Evolutionary conservation across 2,888 invertebrate genomes (phyloP).

Genomic region (Zaprionus obscuricornis): DNA sequence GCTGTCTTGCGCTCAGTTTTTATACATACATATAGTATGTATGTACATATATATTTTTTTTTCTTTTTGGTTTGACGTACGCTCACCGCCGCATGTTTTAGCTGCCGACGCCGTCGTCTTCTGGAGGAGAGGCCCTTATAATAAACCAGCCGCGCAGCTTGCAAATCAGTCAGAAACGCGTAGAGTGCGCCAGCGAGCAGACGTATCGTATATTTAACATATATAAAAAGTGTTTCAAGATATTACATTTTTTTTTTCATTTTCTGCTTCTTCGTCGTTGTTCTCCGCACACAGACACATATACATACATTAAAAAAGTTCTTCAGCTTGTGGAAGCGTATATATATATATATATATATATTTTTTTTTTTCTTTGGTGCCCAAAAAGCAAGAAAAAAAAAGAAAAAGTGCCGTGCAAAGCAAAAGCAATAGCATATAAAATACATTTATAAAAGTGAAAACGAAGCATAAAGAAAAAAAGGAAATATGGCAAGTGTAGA

Average conservation of each 20-base stretch:
- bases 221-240: slow-evolving; percentile 27
- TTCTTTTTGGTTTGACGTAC: slow-evolving; percentile 7
- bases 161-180: slow-evolving; percentile 73
- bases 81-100: slow-evolving; percentile 4
- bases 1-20: no score
- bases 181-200: slow-evolving; percentile 66
- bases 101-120: slow-evolving; percentile 13
- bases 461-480: slow-evolving; percentile 44
- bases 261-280: slow-evolving; percentile 10
- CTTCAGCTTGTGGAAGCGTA: slow-evolving; percentile 43
- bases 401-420: slow-evolving; percentile 66
- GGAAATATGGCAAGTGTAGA: slow-evolving; percentile 72
- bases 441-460: slow-evolving; percentile 44
- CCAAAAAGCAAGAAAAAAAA: slow-evolving; percentile 43
- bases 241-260: slow-evolving; percentile 12
- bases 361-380: slow-evolving; percentile 54
- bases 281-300: slow-evolving; percentile 7
- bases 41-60: no score
- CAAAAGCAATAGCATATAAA: slow-evolving; percentile 44
- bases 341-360: slow-evolving; percentile 13
- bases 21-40: no score
- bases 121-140: slow-evolving; percentile 65
- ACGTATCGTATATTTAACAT: slow-evolving; percentile 42
- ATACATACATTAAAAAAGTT: slow-evolving; percentile 36
- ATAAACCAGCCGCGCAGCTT: slow-evolving; percentile 70